Base-by-base conservation (phyloP, 2,888 invertebrate genomes). In the Xestia rhomboidea region DNA sequence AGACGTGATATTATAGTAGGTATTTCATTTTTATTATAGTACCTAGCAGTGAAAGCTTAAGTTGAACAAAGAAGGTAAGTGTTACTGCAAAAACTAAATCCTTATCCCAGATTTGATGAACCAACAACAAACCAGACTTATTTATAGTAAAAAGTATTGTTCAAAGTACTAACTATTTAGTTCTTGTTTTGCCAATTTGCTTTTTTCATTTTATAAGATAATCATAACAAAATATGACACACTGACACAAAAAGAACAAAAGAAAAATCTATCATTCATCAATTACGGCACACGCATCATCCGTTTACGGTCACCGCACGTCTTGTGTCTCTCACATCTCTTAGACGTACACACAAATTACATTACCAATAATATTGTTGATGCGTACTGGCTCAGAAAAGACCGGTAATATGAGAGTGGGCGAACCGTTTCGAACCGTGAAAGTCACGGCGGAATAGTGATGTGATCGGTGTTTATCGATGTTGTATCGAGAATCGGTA, bases 301-400 rank as follows among this genome's bases (percentile, higher is more conserved):
- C 34, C 71, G 44, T 66, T 49, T 38, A 77, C 62, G 72, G 72
- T 63, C 72, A 81, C 57, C 60, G 69, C n/a, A 57, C 69, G 60
- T 76, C 62, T 54, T 30, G 30, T 66, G 67, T 76, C 71, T 46
- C 62, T 38, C 63, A 44, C 49, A 24, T 57, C 54, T 60, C 64
- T 71, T 67, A 73, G 44, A 64, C 72, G 57, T 73, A 87, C 86
- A 88, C 81, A 90, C 89, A 91, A 92, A 92, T 92, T 90, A 92
- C 90, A 92, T 91, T 91, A 89, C 90, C 82, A 89, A 90, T 91
- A 91, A 92, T 90, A 93, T 90, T 90, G 90, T 91, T 89, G 88
- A 90, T 90, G 90, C 88, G 90, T 90, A 90, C 85, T 89, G 87
- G 89, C 87, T 87, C 85, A 89, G 90, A 89, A 91, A 89, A 90